Conservation (phyloP, 2,888 invertebrate species). For the Plebejus argus region DNA sequence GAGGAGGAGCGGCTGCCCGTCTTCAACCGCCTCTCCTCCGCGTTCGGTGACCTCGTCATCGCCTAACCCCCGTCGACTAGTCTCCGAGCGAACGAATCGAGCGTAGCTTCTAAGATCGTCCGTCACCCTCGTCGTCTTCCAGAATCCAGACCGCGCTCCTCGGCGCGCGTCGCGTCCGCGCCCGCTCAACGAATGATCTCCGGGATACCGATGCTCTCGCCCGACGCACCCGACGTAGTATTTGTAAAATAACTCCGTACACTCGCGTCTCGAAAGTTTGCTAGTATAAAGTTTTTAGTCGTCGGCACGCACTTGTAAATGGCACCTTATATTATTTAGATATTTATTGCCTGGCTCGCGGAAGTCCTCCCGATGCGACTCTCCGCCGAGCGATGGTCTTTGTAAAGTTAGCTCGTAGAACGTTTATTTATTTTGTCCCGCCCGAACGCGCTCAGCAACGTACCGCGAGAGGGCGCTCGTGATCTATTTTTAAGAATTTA, state of each 20-base stretch:
- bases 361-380: conserved; percentile 78
- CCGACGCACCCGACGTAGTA: conserved; percentile 63
- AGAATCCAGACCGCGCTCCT: conserved; percentile 69
- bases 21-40: conserved; percentile 81
- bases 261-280: conserved; percentile 80
- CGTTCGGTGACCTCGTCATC: conserved; percentile 76
- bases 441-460: conserved; percentile 78
- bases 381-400: conserved; percentile 80
- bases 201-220: conserved; percentile 73
- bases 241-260: conserved; percentile 71
- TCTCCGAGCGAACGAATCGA: conserved; percentile 72
- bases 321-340: conserved; percentile 78
- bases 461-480: conserved; percentile 81
- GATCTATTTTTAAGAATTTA: conserved; percentile 81
- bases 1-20: conserved; percentile 88
- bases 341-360: conserved; percentile 80
- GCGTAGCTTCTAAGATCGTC: conserved; percentile 73
- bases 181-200: conserved; percentile 81
- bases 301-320: conserved; percentile 80
- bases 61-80: conserved; percentile 67
- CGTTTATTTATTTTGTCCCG: conserved; percentile 80
- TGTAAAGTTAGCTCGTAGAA: conserved; percentile 80
- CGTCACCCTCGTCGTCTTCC: conserved; percentile 78
- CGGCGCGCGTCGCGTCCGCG: conserved; percentile 64
- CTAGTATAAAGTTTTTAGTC: conserved; percentile 70